Evolutionary conservation across 1,140 invertebrate species (phyloP).

Genomic region (Cephus cinctus): DNA sequence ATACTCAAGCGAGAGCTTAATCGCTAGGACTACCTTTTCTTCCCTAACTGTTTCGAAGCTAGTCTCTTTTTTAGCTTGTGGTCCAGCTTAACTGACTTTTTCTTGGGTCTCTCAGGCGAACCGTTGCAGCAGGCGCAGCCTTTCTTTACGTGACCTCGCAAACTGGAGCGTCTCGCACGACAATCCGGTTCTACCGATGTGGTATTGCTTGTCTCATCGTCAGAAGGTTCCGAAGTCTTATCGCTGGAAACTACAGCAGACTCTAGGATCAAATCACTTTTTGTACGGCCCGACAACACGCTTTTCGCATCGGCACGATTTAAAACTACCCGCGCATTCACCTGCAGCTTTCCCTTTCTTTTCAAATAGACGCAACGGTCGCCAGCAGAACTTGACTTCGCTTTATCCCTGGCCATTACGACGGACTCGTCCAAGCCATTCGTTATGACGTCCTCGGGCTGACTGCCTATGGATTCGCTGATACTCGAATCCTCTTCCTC

Average conservation of each 20-base stretch:
- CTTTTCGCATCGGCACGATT: constrained; percentile 39
- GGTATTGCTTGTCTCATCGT: constrained; percentile 38
- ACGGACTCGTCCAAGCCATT: constrained; percentile 39
- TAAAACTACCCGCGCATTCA: constrained; percentile 41
- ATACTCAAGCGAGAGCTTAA: constrained; percentile 28
- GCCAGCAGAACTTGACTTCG: constrained; percentile 23
- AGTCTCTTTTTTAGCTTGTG: constrained; percentile 46
- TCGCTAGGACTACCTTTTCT: constrained; percentile 56
- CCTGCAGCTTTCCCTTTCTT: constrained; percentile 42
- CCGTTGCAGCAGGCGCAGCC: constrained; percentile 58
- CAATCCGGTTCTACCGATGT: constrained; percentile 38
- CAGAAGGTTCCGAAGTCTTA: constrained; percentile 44
- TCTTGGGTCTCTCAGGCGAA: constrained; percentile 49
- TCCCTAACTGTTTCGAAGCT: constrained; percentile 39
- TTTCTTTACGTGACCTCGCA: constrained; percentile 58
- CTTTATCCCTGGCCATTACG: constrained; percentile 6
- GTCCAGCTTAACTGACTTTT: constrained; percentile 41
- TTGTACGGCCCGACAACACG: constrained; percentile 12
- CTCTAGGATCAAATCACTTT: constrained; percentile 29
- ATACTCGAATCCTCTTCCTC: constrained; percentile 48
- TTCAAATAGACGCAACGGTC: constrained; percentile 35
- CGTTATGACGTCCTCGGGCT: constrained; percentile 40
- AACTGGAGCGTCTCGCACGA: constrained; percentile 52
- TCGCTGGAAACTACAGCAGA: constrained; percentile 34
- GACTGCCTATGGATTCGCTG: constrained; percentile 39